These are phyloP conservation scores for Lissonota sp. DNA, from an alignment of 2,888 invertebrate genomes.

Conservation along the genomic window DNA sequence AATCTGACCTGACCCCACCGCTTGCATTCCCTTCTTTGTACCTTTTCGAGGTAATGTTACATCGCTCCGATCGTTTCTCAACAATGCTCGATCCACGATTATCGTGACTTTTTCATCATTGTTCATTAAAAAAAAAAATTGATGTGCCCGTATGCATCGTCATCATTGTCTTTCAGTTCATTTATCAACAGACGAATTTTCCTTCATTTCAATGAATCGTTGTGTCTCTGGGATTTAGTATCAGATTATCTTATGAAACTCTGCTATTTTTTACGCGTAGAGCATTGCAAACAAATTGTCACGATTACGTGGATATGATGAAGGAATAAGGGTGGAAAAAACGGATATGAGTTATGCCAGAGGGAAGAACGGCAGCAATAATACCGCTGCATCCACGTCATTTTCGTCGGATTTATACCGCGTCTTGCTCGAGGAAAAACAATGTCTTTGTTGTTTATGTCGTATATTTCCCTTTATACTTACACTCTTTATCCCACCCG, in stretches of 20 bases:
- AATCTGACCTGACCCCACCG: slow-evolving; percentile 30
- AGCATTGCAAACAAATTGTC: neutral
- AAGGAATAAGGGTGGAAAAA: neutral
- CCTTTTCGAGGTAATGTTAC: slow-evolving; percentile 11
- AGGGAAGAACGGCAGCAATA: slow-evolving; percentile 12
- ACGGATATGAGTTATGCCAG: slow-evolving; percentile 7
- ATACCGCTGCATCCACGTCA: slow-evolving; percentile 47
- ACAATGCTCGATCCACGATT: too few relatives aligned
- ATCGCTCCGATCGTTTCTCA: neutral
- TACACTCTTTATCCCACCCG: slow-evolving; percentile 16
- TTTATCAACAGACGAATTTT: too few relatives aligned
- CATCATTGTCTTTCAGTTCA: too few relatives aligned
- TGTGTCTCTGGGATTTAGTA: too few relatives aligned
- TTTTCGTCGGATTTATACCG: slow-evolving; percentile 25
- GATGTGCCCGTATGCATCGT: too few relatives aligned
- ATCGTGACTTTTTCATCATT: too few relatives aligned
- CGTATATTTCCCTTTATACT: slow-evolving; percentile 41
- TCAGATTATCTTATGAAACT: neutral
- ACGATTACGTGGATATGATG: neutral
- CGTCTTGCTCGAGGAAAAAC: slow-evolving; percentile 35
- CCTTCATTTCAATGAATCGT: too few relatives aligned
- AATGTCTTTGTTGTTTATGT: slow-evolving; percentile 52
- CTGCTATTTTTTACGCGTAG: neutral
- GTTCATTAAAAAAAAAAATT: too few relatives aligned
- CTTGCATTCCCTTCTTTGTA: neutral